Conservation (phyloP, 2,113 vertebrate genomes). For the Chionomys nivalis region DNA sequence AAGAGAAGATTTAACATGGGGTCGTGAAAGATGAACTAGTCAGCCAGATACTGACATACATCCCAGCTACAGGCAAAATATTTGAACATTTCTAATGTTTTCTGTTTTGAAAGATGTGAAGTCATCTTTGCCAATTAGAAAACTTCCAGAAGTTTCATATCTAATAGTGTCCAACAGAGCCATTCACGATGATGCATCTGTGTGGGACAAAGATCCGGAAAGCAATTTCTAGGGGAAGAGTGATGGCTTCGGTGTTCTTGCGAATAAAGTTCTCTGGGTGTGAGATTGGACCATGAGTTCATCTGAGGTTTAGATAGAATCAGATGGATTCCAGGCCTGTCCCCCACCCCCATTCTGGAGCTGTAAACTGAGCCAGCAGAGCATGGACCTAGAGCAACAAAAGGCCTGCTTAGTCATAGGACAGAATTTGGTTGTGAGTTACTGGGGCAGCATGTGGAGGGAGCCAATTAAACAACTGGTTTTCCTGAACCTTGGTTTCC, state of each 20-base stretch:
- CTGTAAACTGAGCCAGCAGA: not conserved
- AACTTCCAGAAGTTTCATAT: slow-evolving; percentile 45
- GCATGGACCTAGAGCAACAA: no score
- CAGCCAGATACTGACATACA: not conserved
- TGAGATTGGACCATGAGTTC: slow-evolving; percentile 7
- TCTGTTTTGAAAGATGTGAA: slow-evolving; percentile 14
- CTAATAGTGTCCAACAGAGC: slow-evolving; percentile 42
- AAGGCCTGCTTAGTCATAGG: no score
- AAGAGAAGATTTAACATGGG: not conserved
- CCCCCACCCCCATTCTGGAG: not conserved
- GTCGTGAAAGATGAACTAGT: not conserved
- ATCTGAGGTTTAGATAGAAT: not conserved
- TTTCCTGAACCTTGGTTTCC: not conserved
- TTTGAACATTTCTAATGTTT: not conserved
- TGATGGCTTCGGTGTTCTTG: slow-evolving; percentile 56
- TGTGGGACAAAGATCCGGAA: slow-evolving; percentile 22
- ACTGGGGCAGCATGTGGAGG: not conserved
- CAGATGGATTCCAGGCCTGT: not conserved
- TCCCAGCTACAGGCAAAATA: not conserved
- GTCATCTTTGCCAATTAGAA: slow-evolving; percentile 35
- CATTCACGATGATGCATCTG: not conserved
- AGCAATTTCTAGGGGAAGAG: slow-evolving; percentile 37
- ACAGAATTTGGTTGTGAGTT: not conserved
- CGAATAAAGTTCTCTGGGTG: not conserved
- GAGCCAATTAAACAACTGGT: not conserved